phyloP scores from a whole-genome alignment of 2,888 invertebrate genomes.

The Nomada flava region DNA sequence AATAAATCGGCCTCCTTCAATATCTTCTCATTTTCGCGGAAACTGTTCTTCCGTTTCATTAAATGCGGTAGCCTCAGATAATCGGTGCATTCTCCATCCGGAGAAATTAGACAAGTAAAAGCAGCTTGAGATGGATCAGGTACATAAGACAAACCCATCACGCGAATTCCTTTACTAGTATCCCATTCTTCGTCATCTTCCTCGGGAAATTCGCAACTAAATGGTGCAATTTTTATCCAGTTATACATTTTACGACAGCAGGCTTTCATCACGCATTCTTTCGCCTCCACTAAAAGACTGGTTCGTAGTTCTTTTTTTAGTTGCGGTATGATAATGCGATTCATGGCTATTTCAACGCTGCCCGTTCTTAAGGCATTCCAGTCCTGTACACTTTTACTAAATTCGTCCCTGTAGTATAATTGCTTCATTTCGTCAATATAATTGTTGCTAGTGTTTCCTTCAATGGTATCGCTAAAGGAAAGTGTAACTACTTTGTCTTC shows the following conservation, averaged over 20 bases:
- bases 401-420: slow-evolving; percentile 95
- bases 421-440: slow-evolving; percentile 96
- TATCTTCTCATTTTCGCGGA: slow-evolving; percentile 88
- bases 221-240: slow-evolving; percentile 96
- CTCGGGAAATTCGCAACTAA: slow-evolving; percentile 89
- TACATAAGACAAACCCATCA: slow-evolving; percentile 95
- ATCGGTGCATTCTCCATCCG: slow-evolving; percentile 96
- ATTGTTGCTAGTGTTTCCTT: slow-evolving; percentile 90
- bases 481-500: slow-evolving; percentile 93
- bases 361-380: slow-evolving; percentile 97
- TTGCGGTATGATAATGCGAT: slow-evolving; percentile 95
- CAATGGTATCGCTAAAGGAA: slow-evolving; percentile 90
- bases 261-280: slow-evolving; percentile 92
- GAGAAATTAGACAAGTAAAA: slow-evolving; percentile 94
- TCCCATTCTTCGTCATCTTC: slow-evolving; percentile 98
- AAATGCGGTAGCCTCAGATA: slow-evolving; percentile 95
- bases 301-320: slow-evolving; percentile 93
- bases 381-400: slow-evolving; percentile 96
- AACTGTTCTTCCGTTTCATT: slow-evolving; percentile 92
- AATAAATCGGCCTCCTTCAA: slow-evolving; percentile 89
- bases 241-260: slow-evolving; percentile 95
- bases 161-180: slow-evolving; percentile 92
- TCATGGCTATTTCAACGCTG: slow-evolving; percentile 95
- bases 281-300: slow-evolving; percentile 93
- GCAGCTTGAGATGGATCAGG: slow-evolving; percentile 94